Percentiles rank a stretch among this genome's conserved stretches.
phyloP scores from a whole-genome alignment of 2,797 vertebrate species.

The Ataeniobius toweri region DNA sequence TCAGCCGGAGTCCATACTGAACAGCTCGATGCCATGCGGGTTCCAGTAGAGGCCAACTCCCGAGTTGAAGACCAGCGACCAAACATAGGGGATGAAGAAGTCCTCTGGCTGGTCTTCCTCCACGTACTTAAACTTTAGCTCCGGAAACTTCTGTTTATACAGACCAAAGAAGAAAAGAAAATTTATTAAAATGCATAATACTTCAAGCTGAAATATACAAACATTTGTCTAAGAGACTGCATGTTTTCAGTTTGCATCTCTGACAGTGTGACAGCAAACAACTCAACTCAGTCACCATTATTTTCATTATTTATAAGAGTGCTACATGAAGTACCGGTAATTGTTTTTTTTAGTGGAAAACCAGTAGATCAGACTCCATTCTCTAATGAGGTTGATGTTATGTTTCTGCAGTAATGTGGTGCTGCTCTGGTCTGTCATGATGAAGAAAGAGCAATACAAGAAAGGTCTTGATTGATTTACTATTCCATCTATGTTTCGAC shows the following conservation, averaged over 20 bases:
- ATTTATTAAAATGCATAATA: not conserved
- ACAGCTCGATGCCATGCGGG: constrained; percentile 92
- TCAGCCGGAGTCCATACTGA: constrained; percentile 95
- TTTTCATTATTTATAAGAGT: too few relatives aligned
- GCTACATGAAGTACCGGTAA: too few relatives aligned
- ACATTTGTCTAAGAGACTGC: not conserved
- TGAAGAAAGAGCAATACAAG: too few relatives aligned
- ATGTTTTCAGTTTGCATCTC: not conserved
- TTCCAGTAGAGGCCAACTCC: constrained; percentile 92
- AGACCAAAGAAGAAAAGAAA: constrained; percentile 30
- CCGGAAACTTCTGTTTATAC: constrained; percentile 91
- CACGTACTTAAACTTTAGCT: constrained; percentile 97
- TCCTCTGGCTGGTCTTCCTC: constrained; percentile 98
- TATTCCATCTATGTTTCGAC: not conserved
- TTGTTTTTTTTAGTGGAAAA: too few relatives aligned
- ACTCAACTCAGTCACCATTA: not conserved
- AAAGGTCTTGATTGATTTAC: not conserved
- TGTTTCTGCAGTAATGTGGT: too few relatives aligned
- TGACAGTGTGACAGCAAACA: not conserved
- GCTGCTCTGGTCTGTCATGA: too few relatives aligned
- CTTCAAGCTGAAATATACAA: not conserved
- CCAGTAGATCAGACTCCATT: too few relatives aligned
- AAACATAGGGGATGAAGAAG: constrained; percentile 97
- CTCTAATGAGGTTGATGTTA: not conserved
- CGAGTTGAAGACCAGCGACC: constrained; percentile 95